Percentiles rank a stretch among this genome's conserved stretches.
phyloP scores from a whole-genome alignment of 1,140 invertebrate genomes.

The Drosophila punjabiensis region DNA sequence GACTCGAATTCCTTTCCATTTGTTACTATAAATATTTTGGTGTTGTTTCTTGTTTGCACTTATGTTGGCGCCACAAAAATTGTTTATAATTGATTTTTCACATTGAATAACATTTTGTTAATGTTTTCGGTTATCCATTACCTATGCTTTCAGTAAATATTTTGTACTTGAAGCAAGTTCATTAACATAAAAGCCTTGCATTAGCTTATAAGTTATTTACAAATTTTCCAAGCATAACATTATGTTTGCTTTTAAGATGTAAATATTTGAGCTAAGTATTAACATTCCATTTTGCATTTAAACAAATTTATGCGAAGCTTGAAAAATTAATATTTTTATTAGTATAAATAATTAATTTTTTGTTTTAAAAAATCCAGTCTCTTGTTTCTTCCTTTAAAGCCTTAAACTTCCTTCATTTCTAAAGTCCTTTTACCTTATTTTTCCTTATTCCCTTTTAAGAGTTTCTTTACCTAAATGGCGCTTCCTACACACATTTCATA shows the following conservation, averaged over 20 bases:
- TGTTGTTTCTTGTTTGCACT: not conserved
- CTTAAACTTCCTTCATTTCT: not conserved
- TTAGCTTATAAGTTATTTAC: not conserved
- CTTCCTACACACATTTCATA: slow-evolving; percentile 42
- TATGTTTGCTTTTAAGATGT: not conserved
- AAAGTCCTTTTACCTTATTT: not conserved
- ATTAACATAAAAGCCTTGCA: not conserved
- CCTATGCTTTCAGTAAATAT: not conserved
- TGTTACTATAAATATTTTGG: not conserved
- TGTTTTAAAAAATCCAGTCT: not conserved
- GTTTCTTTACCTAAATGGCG: slow-evolving; percentile 31
- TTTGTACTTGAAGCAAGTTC: not conserved
- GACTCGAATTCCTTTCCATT: not conserved
- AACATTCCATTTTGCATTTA: too few species aligned
- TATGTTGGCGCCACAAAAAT: not conserved
- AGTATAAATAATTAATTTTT: not conserved
- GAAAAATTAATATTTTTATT: not conserved
- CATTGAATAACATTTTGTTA: not conserved
- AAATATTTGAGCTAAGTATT: not conserved
- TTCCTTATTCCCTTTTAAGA: not conserved
- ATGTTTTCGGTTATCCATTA: not conserved
- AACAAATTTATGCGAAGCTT: too few species aligned
- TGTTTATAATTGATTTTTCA: not conserved
- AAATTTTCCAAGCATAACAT: not conserved
- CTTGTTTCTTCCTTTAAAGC: not conserved